A percentile compares a stretch with the other conserved stretches of the same genome.
Conservation (phyloP, 64 coral and sea anemone genomes). For the Hydrozoanthus tunicans region DNA sequence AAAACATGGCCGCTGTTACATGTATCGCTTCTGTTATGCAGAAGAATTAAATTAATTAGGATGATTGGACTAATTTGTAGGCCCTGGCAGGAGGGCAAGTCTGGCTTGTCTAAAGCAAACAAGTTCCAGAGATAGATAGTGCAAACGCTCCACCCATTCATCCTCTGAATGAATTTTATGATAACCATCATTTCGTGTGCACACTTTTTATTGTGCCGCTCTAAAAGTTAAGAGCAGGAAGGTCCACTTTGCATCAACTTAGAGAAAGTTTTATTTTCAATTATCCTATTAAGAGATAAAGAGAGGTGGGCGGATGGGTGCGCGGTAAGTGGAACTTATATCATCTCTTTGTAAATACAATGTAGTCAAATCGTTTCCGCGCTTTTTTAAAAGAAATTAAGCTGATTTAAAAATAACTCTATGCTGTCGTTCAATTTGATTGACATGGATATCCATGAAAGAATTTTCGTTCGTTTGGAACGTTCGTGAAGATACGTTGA, state of each 20-base stretch:
- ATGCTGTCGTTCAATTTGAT: conserved; percentile 48
- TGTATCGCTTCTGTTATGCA: conserved; percentile 39
- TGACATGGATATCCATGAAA: conserved; percentile 8
- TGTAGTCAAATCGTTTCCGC: conserved; percentile 58
- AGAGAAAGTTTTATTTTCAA: conserved; percentile 15
- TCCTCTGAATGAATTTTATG: background rate
- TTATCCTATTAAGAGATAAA: conserved; percentile 64
- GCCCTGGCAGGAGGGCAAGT: conserved; percentile 29
- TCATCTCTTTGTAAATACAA: conserved; percentile 56
- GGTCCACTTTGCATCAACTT: conserved; percentile 7
- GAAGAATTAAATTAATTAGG: conserved; percentile 50
- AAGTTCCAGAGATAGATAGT: conserved; percentile 43
- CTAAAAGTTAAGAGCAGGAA: conserved; percentile 1
- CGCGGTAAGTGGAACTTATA: conserved; percentile 44
- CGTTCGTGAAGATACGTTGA: too few species aligned
- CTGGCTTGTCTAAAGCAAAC: conserved; percentile 38
- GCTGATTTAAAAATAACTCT: conserved; percentile 51
- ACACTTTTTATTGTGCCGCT: background rate
- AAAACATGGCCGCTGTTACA: conserved; percentile 30
- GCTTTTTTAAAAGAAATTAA: conserved; percentile 61
- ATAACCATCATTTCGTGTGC: background rate
- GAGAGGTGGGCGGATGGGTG: conserved; percentile 40
- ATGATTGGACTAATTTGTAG: conserved; percentile 20
- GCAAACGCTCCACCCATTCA: background rate
- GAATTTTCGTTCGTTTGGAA: background rate